A percentile compares a stretch with the other conserved stretches of the same genome.
These are phyloP conservation scores for Boloria euphrosyne DNA, from an alignment of 2,888 invertebrate species.

Conservation along the genomic window DNA sequence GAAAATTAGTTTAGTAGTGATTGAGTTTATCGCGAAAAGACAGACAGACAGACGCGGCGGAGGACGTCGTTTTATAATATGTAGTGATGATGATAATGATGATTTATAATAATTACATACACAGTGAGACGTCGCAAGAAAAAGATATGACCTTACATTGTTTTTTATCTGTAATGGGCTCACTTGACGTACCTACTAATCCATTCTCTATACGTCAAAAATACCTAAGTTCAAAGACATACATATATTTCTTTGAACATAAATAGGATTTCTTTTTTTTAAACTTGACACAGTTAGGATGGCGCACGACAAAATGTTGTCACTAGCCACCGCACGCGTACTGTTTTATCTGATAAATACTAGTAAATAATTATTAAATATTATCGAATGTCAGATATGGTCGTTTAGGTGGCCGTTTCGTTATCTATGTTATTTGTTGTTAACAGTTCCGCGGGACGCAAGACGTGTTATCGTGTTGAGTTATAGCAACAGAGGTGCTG, in stretches of 20 bases:
- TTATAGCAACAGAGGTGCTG: conserved; percentile 62
- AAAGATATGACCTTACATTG: no score
- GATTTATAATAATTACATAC: no score
- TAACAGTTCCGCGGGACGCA: conserved; percentile 67
- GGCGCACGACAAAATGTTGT: conserved; percentile 55
- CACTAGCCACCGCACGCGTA: conserved; percentile 61
- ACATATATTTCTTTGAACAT: background rate
- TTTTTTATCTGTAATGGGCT: no score
- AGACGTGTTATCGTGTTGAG: conserved; percentile 72
- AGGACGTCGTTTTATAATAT: no score
- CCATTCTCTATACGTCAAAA: no score
- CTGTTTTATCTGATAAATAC: conserved; percentile 73
- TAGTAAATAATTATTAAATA: conserved; percentile 81
- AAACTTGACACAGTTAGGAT: conserved; percentile 10
- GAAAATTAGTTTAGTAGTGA: no score
- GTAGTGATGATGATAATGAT: no score
- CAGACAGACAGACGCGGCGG: no score
- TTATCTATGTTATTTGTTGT: conserved; percentile 80
- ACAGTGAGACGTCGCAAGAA: no score
- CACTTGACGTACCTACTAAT: no score
- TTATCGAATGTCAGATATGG: conserved; percentile 74
- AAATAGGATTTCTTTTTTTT: conserved; percentile 30
- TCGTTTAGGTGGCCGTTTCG: conserved; percentile 75
- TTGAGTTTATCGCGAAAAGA: no score
- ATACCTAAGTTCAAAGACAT: no score